Conservation (phyloP, 2,113 vertebrate species). For the Spermophilus dauricus region DNA sequence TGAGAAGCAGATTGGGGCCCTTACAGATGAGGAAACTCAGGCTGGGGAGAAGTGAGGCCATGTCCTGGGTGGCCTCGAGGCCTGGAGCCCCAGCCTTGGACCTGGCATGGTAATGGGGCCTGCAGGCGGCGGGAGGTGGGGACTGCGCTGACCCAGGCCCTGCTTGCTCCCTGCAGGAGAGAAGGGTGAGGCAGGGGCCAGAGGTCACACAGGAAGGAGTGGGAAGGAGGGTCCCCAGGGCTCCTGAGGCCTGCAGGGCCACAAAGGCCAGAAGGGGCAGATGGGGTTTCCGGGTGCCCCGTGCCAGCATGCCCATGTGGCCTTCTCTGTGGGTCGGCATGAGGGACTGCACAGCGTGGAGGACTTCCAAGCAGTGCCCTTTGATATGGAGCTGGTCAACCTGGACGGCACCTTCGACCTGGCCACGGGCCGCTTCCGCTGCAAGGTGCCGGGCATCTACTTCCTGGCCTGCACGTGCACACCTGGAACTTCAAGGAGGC, state of each 20-base stretch:
- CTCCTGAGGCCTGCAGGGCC: slow-evolving; percentile 84
- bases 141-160: neutral
- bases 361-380: slow-evolving; percentile 90
- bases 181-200: slow-evolving; percentile 91
- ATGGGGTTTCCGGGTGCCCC: slow-evolving; percentile 88
- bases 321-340: slow-evolving; percentile 93
- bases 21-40: neutral
- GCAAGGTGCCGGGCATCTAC: slow-evolving; percentile 91
- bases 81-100: neutral
- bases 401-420: slow-evolving; percentile 93
- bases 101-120: too few relatives aligned
- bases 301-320: slow-evolving; percentile 89
- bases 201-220: slow-evolving; percentile 87
- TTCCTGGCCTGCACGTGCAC: slow-evolving; percentile 94
- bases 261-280: slow-evolving; percentile 93
- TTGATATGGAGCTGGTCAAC: slow-evolving; percentile 93
- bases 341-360: slow-evolving; percentile 92
- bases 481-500: slow-evolving; percentile 96
- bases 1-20: neutral
- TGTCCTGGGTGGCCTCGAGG: neutral
- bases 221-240: slow-evolving; percentile 89
- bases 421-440: slow-evolving; percentile 94
- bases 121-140: neutral
- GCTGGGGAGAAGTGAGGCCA: neutral
- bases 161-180: slow-evolving; percentile 85